A percentile compares a stretch with the other conserved stretches of the same genome.
Evolutionary conservation across 2,888 invertebrate species (phyloP).

Genomic region (Drosophila cracens): DNA sequence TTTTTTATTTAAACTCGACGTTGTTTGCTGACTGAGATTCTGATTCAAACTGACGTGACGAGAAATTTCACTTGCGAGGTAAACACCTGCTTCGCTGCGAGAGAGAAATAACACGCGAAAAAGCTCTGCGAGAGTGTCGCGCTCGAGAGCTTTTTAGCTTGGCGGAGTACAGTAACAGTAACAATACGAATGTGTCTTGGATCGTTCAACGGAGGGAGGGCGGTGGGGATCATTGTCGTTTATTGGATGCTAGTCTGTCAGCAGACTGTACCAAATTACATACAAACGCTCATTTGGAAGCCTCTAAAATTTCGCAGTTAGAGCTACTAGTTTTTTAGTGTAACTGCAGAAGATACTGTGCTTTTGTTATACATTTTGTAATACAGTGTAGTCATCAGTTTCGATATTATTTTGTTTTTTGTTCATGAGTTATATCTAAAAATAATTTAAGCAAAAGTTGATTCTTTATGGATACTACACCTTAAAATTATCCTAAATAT

Average conservation of each 20-base stretch:
- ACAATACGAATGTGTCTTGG: constrained; percentile 27
- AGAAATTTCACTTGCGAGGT: constrained; percentile 35
- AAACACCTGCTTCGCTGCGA: constrained; percentile 37
- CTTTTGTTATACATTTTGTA: constrained; percentile 1
- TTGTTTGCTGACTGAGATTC: constrained; percentile 70
- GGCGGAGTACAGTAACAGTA: constrained; percentile 15
- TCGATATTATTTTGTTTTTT: not conserved
- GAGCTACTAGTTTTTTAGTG: constrained; percentile 6
- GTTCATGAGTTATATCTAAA: no score
- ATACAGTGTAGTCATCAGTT: not conserved
- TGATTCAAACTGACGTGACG: constrained; percentile 57
- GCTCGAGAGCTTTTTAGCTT: constrained; percentile 18
- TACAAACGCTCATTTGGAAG: not conserved
- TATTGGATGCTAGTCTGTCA: constrained; percentile 35
- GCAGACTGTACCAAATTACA: constrained; percentile 48
- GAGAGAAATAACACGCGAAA: constrained; percentile 6
- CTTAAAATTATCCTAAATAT: not conserved
- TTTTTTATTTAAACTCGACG: constrained; percentile 42
- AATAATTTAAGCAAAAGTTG: no score
- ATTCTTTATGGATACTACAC: no score
- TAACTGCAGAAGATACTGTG: not conserved
- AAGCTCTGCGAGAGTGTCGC: constrained; percentile 22
- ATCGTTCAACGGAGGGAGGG: not conserved
- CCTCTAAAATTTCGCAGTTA: constrained; percentile 12
- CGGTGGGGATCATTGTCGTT: constrained; percentile 33